Evolutionary conservation across 2,797 vertebrate genomes (phyloP).

Genomic region (Eidolon dupreanum): DNA sequence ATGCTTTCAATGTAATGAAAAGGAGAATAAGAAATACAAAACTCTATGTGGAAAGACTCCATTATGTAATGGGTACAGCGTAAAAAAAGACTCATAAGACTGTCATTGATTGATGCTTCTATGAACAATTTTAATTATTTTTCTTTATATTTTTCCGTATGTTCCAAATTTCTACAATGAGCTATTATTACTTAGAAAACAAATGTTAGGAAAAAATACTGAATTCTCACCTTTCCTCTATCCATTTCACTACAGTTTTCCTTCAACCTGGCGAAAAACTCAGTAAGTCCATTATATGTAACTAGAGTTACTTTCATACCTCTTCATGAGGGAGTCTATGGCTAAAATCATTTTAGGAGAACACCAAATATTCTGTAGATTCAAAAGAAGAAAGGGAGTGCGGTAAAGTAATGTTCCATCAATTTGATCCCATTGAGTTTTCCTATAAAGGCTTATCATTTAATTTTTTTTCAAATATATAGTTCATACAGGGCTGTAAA

Average conservation of each 20-base stretch:
- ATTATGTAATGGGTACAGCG: neutral
- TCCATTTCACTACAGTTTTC: neutral
- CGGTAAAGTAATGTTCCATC: neutral
- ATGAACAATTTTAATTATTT: neutral
- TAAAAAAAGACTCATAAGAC: neutral
- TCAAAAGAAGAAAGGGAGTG: neutral
- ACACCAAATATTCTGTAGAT: neutral
- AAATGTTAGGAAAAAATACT: neutral
- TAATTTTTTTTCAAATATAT: slow-evolving; percentile 17
- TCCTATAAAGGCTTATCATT: slow-evolving; percentile 4
- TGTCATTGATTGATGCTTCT: neutral
- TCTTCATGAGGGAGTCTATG: neutral
- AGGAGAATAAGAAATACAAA: neutral
- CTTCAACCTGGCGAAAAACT: neutral
- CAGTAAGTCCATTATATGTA: neutral
- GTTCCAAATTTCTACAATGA: neutral
- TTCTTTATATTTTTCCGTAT: neutral
- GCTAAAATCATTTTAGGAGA: neutral
- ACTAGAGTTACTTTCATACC: neutral
- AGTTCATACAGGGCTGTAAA: neutral
- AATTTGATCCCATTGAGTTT: neutral
- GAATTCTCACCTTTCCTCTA: neutral
- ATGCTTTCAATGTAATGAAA: neutral
- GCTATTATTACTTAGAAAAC: neutral
- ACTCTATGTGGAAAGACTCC: neutral